Conservation (phyloP, 2,888 invertebrate genomes). For the Cybosia mesomella region DNA sequence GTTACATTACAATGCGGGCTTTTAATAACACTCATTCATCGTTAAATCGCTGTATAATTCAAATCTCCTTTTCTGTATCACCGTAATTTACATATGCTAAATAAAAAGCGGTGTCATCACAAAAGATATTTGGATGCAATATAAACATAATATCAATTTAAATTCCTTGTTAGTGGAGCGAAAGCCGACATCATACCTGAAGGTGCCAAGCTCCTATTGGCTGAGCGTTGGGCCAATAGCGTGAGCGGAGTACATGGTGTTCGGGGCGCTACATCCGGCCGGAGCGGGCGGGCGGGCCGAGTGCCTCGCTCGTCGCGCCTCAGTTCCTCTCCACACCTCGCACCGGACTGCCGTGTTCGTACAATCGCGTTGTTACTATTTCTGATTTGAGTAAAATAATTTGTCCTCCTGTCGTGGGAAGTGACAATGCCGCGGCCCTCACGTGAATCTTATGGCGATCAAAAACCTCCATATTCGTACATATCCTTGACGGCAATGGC, state of each 20-base stretch:
- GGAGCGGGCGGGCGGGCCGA: slow-evolving; percentile 61
- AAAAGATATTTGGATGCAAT: slow-evolving; percentile 87
- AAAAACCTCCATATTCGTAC: slow-evolving; percentile 99
- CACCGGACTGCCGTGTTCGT: slow-evolving; percentile 76
- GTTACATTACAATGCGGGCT: slow-evolving; percentile 62
- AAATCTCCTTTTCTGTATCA: slow-evolving; percentile 84
- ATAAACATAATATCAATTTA: slow-evolving; percentile 88
- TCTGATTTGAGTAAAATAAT: slow-evolving; percentile 50
- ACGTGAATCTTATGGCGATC: slow-evolving; percentile 98
- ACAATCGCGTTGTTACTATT: slow-evolving; percentile 62
- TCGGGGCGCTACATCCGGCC: slow-evolving; percentile 57
- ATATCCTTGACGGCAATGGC: slow-evolving; percentile 99
- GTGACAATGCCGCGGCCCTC: slow-evolving; percentile 97
- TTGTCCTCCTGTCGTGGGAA: slow-evolving; percentile 53
- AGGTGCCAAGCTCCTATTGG: slow-evolving; percentile 70
- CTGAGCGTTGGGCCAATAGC: slow-evolving; percentile 65
- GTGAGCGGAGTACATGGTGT: slow-evolving; percentile 42
- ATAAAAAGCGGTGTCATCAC: slow-evolving; percentile 88
- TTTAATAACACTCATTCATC: slow-evolving; percentile 81
- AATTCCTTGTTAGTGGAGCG: slow-evolving; percentile 87
- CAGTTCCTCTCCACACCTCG: slow-evolving; percentile 82
- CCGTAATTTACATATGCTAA: slow-evolving; percentile 86
- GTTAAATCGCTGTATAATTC: slow-evolving; percentile 82
- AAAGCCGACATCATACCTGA: slow-evolving; percentile 87
- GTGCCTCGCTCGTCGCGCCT: slow-evolving; percentile 70